phyloP scores from a whole-genome alignment of 2,888 invertebrate genomes.

The Perizoma flavofasciatum region DNA sequence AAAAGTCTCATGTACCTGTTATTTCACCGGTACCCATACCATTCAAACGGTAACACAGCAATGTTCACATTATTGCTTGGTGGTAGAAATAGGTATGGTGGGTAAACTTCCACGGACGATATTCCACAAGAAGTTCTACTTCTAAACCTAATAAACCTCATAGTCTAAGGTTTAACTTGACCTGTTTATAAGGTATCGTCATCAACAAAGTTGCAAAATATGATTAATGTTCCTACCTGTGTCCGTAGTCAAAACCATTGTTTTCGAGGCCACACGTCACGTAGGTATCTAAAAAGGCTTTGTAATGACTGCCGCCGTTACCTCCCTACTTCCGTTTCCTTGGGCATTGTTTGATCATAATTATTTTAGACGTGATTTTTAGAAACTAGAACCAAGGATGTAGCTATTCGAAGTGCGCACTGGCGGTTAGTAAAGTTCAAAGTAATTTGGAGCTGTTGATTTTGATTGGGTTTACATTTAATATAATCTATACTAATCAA shows the following conservation, averaged over 20 bases:
- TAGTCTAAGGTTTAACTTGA: background rate
- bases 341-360: slow-evolving; percentile 38
- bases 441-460: no score
- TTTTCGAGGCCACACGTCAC: slow-evolving; percentile 53
- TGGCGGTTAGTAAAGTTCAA: background rate
- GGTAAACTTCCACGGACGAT: no score
- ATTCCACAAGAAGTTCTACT: background rate
- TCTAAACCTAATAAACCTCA: no score
- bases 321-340: slow-evolving; percentile 63
- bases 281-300: slow-evolving; percentile 43
- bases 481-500: no score
- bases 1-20: no score
- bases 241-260: slow-evolving; percentile 31
- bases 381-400: slow-evolving; percentile 19
- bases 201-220: slow-evolving; percentile 17
- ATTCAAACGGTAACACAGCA: no score
- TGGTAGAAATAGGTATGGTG: no score
- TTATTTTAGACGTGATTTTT: slow-evolving; percentile 25
- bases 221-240: slow-evolving; percentile 4
- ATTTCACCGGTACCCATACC: no score
- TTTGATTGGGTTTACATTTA: no score
- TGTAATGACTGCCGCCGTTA: slow-evolving; percentile 54
- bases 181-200: background rate
- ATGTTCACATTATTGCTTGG: no score
- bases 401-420: slow-evolving; percentile 7